Base-by-base conservation (phyloP, 2,113 vertebrate species). In the Hystrix brachyura region DNA sequence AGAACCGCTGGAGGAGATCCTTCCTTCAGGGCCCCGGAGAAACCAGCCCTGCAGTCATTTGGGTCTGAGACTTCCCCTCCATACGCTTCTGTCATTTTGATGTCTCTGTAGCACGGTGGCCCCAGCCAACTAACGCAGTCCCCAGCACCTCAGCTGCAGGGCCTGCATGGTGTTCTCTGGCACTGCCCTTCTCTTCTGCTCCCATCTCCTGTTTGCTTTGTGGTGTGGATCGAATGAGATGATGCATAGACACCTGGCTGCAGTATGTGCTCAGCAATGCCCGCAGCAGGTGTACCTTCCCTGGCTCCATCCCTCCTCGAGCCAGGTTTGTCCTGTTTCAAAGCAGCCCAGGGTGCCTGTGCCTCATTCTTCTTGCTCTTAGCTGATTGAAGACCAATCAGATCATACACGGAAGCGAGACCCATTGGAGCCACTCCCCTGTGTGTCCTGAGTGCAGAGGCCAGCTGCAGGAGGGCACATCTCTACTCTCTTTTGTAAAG, bases 361-460 rank as follows among this genome's bases (percentile, higher is more conserved):
- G 29, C 32, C 55, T 79, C 19, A 55, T 59, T 83, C 13, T 80
- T 64, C 53, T 57, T 69, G 80, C 60, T 96, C 43, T 92, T 87
- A 83, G 87, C 48, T 92, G 78, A 27, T 14, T 60, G 51, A 79
- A 74, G 84, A 74, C 46, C 62, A 87, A 91, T 76, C 15, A 85
- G 65, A n/a, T 65, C 86, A 71, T 89, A 43, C 19, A n/a, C 3
- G 32, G 32, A 5, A 85, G 48, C 80, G 90, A 82, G 67, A 71
- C 38, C 46, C 38, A 7, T 21, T 86, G 53, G 69, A 94, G 19
- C 4, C 60, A 67, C 71, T 88, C n/a, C 14, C 17, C 38, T 34
- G 10, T 15, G 21, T 71, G 38, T 71, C 62, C 64, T 87, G 23
- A 95, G 57, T 53, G 71, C 7, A 67, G 79, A 92, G 57, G 51